phyloP scores from a whole-genome alignment of 2,113 vertebrate genomes.

The Rhinolophus sinicus region DNA sequence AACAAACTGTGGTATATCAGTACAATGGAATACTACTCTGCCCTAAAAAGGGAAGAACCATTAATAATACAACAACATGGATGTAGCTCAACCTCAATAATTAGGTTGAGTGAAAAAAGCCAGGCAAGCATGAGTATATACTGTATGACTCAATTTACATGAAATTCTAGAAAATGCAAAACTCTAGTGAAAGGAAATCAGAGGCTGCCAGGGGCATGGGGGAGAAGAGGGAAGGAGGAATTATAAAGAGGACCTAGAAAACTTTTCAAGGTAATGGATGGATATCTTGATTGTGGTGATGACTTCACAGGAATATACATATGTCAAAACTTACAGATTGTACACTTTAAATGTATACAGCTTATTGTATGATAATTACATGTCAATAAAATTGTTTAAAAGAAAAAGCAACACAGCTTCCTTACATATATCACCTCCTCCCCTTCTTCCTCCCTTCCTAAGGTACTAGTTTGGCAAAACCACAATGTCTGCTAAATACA shows the following conservation, averaged over 20 bases:
- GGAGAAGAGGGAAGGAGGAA: neutral
- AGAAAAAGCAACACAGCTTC: neutral
- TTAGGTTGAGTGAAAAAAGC: neutral
- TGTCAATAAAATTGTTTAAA: neutral
- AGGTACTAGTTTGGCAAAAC: neutral
- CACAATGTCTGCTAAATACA: neutral
- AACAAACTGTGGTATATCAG: neutral
- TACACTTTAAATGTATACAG: neutral
- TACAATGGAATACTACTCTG: neutral
- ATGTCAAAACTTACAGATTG: neutral
- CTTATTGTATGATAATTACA: neutral
- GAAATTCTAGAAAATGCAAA: neutral
- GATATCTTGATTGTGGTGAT: neutral
- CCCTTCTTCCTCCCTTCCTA: neutral
- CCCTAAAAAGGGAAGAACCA: neutral
- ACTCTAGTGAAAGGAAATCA: neutral
- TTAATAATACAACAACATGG: neutral
- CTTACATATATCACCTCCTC: neutral
- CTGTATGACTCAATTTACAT: neutral
- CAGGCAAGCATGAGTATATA: neutral
- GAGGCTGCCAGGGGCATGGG: neutral
- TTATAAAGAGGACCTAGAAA: neutral
- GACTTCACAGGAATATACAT: neutral
- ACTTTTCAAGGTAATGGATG: neutral
- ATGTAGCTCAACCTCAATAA: neutral